Base-by-base conservation (phyloP, 2,113 vertebrate genomes). In the Melanerpes formicivorus region DNA sequence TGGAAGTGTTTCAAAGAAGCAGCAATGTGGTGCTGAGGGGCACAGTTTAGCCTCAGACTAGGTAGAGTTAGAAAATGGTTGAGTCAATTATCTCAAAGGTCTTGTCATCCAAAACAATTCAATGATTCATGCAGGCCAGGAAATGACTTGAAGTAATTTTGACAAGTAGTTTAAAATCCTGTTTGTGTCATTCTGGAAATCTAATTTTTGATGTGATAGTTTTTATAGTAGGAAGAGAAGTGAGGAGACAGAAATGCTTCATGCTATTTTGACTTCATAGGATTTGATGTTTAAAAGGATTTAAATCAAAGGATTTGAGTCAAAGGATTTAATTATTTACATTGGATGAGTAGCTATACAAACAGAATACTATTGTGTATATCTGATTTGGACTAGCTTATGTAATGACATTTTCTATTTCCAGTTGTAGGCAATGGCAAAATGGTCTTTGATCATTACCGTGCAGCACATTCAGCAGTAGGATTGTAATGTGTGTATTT, bases 291-390 rank as follows among this genome's bases (percentile, higher is more conserved):
- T 88, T 65, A 34, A 78, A 90, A 72, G 58, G 30, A 87, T 84
- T 93, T 80, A 80, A 88, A 88, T 84, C 8, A 74, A 88, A 86
- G 30, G 54, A 90, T 90, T 88, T 86, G 77, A 75, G 72, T 78
- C 60, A 84, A 69, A 73, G 50, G 54, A 59, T 77, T 90, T 87
- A 69, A 62, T 80, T 88, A 65, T 91, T 93, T 93, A 64, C 80
- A 65, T n/a, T 78, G 83, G 54, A 86, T 42, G 10, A 93, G 44
- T 65, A 87, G 34, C 42, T 64, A 22, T 54, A 60, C n/a, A 58
- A 90, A 76, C 65, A 90, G 64, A 52, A 84, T 44, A 6, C 18
- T 66, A 18, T 42, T 5, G 0, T 80, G 32, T 59, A 86, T 80
- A 48, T 63, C 59, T 76, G 29, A 63, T 66, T 86, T 72, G 54